Conservation (phyloP, 1,140 invertebrate genomes). For the Drosophila arawakana region DNA sequence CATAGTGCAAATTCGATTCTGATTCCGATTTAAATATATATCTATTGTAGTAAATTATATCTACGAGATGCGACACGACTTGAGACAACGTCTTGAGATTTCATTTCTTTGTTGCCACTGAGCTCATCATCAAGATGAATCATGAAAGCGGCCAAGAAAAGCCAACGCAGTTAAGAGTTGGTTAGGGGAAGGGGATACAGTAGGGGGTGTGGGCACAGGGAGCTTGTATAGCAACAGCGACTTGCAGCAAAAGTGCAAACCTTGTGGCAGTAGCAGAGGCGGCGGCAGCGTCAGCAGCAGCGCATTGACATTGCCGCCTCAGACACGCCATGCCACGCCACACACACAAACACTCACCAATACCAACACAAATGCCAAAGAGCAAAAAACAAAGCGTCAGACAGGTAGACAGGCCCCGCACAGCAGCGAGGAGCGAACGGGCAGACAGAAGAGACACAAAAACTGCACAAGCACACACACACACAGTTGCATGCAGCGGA, state of each 20-base stretch:
- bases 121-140: constrained; percentile 65
- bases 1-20: constrained; percentile 55
- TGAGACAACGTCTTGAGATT: constrained; percentile 27
- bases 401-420: constrained; percentile 58
- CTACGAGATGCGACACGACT: constrained; percentile 12
- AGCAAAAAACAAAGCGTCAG: constrained; percentile 63
- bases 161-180: constrained; percentile 54
- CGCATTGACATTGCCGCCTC: constrained; percentile 53
- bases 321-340: constrained; percentile 41
- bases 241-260: constrained; percentile 49
- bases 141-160: constrained; percentile 56
- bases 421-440: not conserved
- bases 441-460: constrained; percentile 33
- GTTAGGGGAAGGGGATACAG: not conserved
- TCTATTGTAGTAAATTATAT: too few species aligned
- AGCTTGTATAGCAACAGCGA: constrained; percentile 46
- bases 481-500: constrained; percentile 11
- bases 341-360: constrained; percentile 22
- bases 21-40: constrained; percentile 40
- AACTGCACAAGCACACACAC: constrained; percentile 19
- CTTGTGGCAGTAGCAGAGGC: constrained; percentile 2
- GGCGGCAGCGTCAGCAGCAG: constrained; percentile 13
- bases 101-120: constrained; percentile 18
- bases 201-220: constrained; percentile 7
- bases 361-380: constrained; percentile 35